Evolutionary conservation across 2,113 vertebrate species (phyloP), one percentile per base, ranked within the genome.

Genomic region (Pseudorectes ferrugineus): DNA sequence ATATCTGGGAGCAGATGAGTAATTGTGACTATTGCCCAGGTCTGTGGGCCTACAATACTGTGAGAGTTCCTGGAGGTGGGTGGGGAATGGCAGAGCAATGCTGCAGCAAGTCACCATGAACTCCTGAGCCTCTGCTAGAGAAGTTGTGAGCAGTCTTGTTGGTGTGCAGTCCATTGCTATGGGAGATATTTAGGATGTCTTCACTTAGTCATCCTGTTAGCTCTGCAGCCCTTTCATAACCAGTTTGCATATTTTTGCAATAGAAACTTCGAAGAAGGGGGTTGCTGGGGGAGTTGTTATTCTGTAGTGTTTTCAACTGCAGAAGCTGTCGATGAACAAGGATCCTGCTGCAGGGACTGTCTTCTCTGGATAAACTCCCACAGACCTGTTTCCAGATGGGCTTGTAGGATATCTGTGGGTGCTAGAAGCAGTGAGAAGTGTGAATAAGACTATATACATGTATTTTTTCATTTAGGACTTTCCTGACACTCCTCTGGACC

Each of bases 361-460:
- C 67, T 45, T 89, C 49, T 49, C 62, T 95, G 81, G 81, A 54
- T n/a, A 36, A 85, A 89, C 85, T 72, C 82, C 78, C 83, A 76
- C 81, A 82, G 26, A 54, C 42, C 21, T 79, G 25, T 68, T 66
- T 95, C 84, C 84, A 94, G 74, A 91, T 94, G 91, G 85, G 63
- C 59, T 76, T 86, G 71, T 83, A 87, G 75, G 75, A 54, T 80
- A 84, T 73, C 67, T 88, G 61, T 88, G 72, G 85, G 84, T 65
- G 86, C 73, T 49, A 20, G 65, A 84, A 92, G 59, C 52, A 74
- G 35, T 35, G 45, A 81, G 36, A 67, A 88, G 28, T 85, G 71
- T 89, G 81, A 78, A 94, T 40, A 96, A 84, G 61, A 72, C 25
- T 74, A 5, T 55, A 25, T 83, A 23, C 10, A 2, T 65, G 12